These are phyloP conservation scores for Esox masquinongy DNA, from an alignment of 2,797 vertebrate species.

Conservation along the genomic window DNA sequence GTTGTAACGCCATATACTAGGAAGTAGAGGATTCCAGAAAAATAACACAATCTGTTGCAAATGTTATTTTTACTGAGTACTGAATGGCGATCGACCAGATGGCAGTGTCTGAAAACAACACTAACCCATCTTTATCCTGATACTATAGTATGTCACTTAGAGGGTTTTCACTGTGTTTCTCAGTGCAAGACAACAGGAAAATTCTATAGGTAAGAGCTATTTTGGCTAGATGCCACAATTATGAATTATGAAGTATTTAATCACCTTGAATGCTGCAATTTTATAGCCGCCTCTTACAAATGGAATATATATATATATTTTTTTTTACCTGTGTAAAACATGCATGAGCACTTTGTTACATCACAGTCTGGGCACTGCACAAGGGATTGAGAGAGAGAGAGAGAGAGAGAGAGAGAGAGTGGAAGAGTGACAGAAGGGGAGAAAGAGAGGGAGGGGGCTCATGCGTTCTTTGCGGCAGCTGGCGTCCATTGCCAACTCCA, in stretches of 20 bases:
- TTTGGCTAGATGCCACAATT: not conserved
- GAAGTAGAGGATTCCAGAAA: constrained; percentile 42
- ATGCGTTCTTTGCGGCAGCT: constrained; percentile 54
- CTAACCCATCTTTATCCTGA: not conserved
- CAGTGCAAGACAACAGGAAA: not conserved
- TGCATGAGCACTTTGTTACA: constrained; percentile 51
- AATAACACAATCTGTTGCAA: constrained; percentile 45
- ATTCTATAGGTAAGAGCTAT: not conserved
- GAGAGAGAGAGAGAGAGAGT: constrained; percentile 2
- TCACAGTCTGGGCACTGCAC: constrained; percentile 54
- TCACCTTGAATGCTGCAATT: not conserved
- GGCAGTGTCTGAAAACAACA: not conserved
- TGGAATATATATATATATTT: not conserved
- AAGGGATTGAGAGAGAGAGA: constrained; percentile 24
- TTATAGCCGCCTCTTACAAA: not conserved
- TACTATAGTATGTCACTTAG: not conserved
- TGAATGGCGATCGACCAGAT: constrained; percentile 28
- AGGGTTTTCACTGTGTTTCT: not conserved
- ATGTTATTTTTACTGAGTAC: constrained; percentile 16
- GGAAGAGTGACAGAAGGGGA: not conserved
- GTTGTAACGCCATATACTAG: constrained; percentile 48
- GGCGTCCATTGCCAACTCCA: constrained; percentile 56
- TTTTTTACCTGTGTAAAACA: not conserved
- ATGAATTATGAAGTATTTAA: not conserved
- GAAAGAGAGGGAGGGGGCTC: constrained; percentile 35